phyloP scores from a whole-genome alignment of 2,113 vertebrate species.

The Corythornis cristatus region DNA sequence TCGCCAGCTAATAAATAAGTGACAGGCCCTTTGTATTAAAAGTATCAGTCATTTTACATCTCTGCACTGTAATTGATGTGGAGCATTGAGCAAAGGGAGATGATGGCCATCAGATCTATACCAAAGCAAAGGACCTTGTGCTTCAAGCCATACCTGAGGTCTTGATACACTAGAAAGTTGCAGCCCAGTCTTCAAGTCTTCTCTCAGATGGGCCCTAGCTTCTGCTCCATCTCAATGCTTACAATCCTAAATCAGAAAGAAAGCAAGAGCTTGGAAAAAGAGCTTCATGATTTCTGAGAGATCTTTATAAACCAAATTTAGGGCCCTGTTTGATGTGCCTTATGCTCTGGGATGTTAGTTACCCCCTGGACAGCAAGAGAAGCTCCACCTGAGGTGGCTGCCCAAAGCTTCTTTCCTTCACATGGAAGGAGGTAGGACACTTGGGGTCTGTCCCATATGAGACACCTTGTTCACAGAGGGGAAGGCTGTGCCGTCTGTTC shows the following conservation, averaged over 20 bases:
- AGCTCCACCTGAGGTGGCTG: neutral
- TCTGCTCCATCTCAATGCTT: neutral
- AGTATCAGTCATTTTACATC: constrained; percentile 78
- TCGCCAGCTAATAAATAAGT: constrained; percentile 90
- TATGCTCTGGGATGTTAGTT: neutral
- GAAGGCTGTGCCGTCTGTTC: accelerated
- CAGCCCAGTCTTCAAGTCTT: neutral
- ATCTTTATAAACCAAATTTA: neutral
- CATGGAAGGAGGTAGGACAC: neutral
- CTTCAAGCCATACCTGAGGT: neutral
- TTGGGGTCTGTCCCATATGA: neutral
- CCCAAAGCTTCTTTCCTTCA: neutral
- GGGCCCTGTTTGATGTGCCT: neutral
- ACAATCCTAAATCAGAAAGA: neutral
- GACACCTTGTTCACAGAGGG: neutral
- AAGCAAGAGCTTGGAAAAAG: neutral
- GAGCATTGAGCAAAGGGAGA: neutral
- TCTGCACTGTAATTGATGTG: constrained; percentile 69
- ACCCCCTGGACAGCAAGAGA: neutral
- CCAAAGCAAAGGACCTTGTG: neutral
- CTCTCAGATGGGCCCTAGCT: neutral
- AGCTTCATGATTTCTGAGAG: neutral
- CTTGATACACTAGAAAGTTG: neutral
- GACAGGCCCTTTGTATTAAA: constrained; percentile 85
- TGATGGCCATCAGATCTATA: neutral